These are phyloP conservation scores for Uropsilus gracilis DNA, from an alignment of 2,113 vertebrate species.

Conservation along the genomic window DNA sequence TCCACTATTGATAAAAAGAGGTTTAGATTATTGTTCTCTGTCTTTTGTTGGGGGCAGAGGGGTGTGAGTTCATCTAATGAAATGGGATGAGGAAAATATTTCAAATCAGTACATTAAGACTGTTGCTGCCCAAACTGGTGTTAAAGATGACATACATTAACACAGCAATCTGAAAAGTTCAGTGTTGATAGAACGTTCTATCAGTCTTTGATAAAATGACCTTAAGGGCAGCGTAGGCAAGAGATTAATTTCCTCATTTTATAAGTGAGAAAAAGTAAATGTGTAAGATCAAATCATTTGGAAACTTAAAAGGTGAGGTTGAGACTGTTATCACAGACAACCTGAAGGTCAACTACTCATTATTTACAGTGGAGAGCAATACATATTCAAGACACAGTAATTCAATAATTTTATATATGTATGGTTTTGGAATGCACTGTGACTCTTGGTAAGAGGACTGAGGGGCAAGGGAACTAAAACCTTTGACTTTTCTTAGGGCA, in stretches of 20 bases:
- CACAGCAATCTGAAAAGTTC: neutral
- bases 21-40: neutral
- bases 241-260: neutral
- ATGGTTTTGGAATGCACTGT: neutral
- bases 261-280: neutral
- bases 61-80: neutral
- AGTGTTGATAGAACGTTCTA: neutral
- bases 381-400: neutral
- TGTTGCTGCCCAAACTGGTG: neutral
- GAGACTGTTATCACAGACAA: neutral
- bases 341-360: neutral
- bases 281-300: neutral
- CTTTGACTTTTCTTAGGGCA: constrained; percentile 29
- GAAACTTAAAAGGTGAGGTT: neutral
- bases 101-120: neutral
- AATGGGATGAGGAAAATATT: neutral
- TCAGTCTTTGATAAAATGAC: neutral
- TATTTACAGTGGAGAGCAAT: neutral
- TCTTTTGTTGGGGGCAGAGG: neutral
- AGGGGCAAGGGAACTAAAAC: neutral
- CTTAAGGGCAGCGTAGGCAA: neutral
- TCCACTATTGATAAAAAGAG: constrained; percentile 20
- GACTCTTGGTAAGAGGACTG: neutral
- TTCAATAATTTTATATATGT: neutral
- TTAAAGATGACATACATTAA: neutral